Percentiles rank a stretch among this genome's conserved stretches.
Evolutionary conservation across 1,140 invertebrate species (phyloP).

Genomic region (Leguminivora glycinivorella): DNA sequence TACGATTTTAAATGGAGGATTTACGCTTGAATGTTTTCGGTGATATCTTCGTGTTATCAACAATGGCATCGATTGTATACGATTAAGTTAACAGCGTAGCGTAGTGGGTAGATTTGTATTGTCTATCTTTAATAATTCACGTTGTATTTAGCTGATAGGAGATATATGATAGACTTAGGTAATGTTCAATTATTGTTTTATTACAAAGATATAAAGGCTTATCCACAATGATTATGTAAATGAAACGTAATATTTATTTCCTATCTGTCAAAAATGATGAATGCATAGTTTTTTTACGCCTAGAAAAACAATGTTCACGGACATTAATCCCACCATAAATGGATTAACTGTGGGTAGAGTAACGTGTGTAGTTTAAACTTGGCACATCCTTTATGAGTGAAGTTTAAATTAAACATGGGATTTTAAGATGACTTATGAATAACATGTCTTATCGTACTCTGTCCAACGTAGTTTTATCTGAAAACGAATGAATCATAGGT

Average conservation of each 20-base stretch:
- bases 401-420: constrained; percentile 2
- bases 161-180: neutral
- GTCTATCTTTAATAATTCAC: neutral
- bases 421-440: constrained; percentile 12
- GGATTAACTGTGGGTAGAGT: neutral
- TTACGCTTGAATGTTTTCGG: neutral
- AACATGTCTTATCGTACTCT: neutral
- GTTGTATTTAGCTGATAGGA: neutral
- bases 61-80: neutral
- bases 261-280: neutral
- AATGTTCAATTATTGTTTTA: neutral
- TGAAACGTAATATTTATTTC: neutral
- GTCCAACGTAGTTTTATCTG: constrained; percentile 3
- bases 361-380: too few relatives aligned
- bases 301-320: neutral
- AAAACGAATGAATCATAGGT: neutral
- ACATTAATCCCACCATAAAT: neutral
- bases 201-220: neutral
- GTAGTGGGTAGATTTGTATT: neutral
- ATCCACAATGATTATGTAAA: neutral
- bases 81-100: neutral
- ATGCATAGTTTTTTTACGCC: neutral
- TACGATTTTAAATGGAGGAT: neutral
- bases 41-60: neutral
- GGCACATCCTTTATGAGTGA: neutral